Base-by-base conservation (phyloP, 2,113 vertebrate genomes). In the Sardina pilchardus region DNA sequence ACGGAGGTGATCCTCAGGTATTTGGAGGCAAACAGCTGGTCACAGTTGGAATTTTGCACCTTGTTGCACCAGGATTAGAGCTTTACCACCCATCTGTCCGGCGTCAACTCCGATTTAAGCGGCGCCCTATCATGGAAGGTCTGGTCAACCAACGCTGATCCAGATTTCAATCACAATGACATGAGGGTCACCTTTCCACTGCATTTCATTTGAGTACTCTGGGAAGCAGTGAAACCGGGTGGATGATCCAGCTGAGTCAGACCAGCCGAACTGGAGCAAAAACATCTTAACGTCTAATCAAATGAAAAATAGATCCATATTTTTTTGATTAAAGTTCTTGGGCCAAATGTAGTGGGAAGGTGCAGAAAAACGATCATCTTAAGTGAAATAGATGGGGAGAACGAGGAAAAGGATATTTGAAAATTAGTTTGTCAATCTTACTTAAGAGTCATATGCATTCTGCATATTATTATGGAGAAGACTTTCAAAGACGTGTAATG, bases 61-160 rank as follows among this genome's bases (percentile, higher is more conserved):
- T 94, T 91, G 91, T 88, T 92, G 91, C 93, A 91, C 87, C 83
- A 53, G 92, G 94, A 95, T 95, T 94, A 94, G 87, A 91, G 92
- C 90, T 92, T 87, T 84, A 86, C 88, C 67, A 91, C 91, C 94
- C 95, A 95, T 95, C 94, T 95, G 94, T 92, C 85, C 86, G 86
- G 88, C 88, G 30, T 91, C 90, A 86, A 91, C 90, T 93, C 93
- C 91, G 89, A 89, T 93, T 92, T 94, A 94, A 95, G 90, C 93
- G 85, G 86, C 89, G 90, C 89, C 93, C 92, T 93, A 94, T 94
- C 91, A 91, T 88, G 90, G 91, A 83, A 36, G 4, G 47, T 86
- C 81, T 50, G 85, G 86, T 88, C 88, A 82, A 85, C 87, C 91
- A 89, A 85, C 67, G 91, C 84, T 90, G 90, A 92, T 90, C 81